Evolutionary conservation across 2,797 vertebrate genomes (phyloP).

Genomic region (Dermochelys coriacea): DNA sequence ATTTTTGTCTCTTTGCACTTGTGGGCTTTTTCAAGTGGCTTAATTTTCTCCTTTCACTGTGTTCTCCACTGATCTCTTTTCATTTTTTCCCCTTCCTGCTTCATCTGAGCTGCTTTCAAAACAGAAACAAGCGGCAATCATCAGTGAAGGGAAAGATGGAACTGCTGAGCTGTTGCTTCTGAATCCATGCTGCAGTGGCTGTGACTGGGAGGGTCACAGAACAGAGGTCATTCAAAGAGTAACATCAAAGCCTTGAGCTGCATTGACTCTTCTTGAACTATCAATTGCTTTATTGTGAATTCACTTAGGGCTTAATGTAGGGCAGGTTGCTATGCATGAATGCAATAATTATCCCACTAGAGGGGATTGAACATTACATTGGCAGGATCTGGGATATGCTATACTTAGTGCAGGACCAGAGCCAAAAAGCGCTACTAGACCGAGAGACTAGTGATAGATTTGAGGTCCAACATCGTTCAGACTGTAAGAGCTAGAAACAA

Average conservation of each 20-base stretch:
- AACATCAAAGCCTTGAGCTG: not conserved
- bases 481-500: not conserved
- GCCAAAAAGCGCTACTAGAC: not conserved
- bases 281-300: conserved; percentile 21
- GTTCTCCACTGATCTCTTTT: not conserved
- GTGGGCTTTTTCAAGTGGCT: not conserved
- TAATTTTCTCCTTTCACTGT: not conserved
- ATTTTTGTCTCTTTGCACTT: not conserved
- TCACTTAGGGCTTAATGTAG: not conserved
- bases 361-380: conserved; percentile 16
- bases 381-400: not conserved
- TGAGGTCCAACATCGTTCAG: not conserved
- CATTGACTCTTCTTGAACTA: conserved; percentile 19
- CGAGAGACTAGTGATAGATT: not conserved
- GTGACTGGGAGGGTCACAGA: conserved; percentile 46
- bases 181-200: conserved; percentile 5
- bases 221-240: conserved; percentile 21
- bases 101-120: not conserved
- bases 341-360: not conserved
- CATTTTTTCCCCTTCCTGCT: not conserved
- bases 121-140: not conserved
- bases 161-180: conserved; percentile 36
- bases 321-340: not conserved
- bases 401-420: not conserved
- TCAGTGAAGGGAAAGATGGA: not conserved